Conservation (phyloP, 2,113 vertebrate genomes). For the Catharus fuscescens region DNA sequence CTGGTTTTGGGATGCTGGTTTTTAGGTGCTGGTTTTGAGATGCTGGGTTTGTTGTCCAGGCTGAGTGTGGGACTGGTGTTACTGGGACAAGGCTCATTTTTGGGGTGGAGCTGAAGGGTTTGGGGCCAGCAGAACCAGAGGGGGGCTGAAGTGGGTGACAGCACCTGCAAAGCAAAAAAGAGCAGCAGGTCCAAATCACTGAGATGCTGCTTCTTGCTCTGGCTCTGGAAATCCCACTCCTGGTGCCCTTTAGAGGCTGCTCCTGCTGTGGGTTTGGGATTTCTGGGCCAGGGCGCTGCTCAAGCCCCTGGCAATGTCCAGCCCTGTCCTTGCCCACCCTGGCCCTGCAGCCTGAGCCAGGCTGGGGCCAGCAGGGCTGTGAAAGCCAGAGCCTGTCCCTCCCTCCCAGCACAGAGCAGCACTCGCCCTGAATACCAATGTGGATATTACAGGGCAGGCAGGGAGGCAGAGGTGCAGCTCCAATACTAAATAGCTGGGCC, state of each 20-base stretch:
- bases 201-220: background rate
- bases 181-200: background rate
- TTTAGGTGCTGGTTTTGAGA: background rate
- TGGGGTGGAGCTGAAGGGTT: rapidly evolving
- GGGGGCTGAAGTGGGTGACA: background rate
- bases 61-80: rapidly evolving
- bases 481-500: slow-evolving; percentile 60
- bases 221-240: background rate
- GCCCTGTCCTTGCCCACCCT: background rate
- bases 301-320: rapidly evolving
- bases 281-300: rapidly evolving
- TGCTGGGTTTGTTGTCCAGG: background rate
- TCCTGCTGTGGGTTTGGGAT: background rate
- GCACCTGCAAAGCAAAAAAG: background rate
- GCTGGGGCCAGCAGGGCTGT: background rate
- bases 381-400: background rate
- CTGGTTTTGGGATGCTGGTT: background rate
- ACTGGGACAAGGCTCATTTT: rapidly evolving
- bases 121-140: background rate
- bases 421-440: slow-evolving; percentile 60
- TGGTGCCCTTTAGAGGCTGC: background rate
- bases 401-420: background rate
- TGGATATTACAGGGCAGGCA: slow-evolving; percentile 9
- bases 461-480: slow-evolving; percentile 39
- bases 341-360: background rate